Evolutionary conservation across 2,888 invertebrate genomes (phyloP).

Genomic region (Sesia bembeciformis): DNA sequence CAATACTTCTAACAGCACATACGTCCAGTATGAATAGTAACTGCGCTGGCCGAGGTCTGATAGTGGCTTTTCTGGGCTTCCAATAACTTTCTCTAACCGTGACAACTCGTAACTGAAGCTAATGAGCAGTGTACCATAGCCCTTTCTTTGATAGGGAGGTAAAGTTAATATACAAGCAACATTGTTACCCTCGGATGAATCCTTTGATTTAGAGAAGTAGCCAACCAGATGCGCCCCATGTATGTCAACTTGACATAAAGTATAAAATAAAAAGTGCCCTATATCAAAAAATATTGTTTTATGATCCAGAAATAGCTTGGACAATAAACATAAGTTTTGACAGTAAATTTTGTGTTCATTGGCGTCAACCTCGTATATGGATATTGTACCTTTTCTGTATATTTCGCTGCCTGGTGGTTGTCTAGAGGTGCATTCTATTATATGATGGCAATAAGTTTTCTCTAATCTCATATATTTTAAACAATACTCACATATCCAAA

Average conservation of each 20-base stretch:
- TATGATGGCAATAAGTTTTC: slow-evolving; percentile 90
- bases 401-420: slow-evolving; percentile 98
- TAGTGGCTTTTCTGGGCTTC: slow-evolving; percentile 97
- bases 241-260: slow-evolving; percentile 94
- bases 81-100: slow-evolving; percentile 94
- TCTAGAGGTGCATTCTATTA: slow-evolving; percentile 88
- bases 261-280: slow-evolving; percentile 97
- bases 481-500: slow-evolving; percentile 98
- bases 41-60: slow-evolving; percentile 97
- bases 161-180: slow-evolving; percentile 97
- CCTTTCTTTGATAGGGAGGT: slow-evolving; percentile 97
- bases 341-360: slow-evolving; percentile 96
- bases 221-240: slow-evolving; percentile 96
- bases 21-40: slow-evolving; percentile 98
- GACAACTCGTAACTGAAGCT: slow-evolving; percentile 98
- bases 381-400: slow-evolving; percentile 94
- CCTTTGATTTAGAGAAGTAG: slow-evolving; percentile 98
- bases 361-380: slow-evolving; percentile 99
- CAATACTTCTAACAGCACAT: slow-evolving; percentile 92
- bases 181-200: slow-evolving; percentile 95
- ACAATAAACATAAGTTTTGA: slow-evolving; percentile 95
- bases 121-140: slow-evolving; percentile 96
- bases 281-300: slow-evolving; percentile 99
- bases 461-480: slow-evolving; percentile 96
- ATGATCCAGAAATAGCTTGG: slow-evolving; percentile 97